Evolutionary conservation across 2,797 vertebrate genomes (phyloP).

Genomic region (Thunnus albacares): DNA sequence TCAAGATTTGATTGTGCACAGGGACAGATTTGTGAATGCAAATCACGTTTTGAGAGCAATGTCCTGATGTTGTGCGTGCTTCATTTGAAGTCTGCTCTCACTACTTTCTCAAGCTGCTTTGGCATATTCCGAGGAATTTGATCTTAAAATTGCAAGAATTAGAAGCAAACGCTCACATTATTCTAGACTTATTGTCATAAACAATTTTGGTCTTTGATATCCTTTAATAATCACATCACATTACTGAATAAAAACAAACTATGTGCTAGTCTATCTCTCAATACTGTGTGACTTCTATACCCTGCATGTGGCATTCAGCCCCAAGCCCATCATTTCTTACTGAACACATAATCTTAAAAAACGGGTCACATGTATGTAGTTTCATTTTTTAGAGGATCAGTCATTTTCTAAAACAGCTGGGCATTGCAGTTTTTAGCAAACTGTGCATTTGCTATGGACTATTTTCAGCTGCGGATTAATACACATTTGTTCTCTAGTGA

Average conservation of each 20-base stretch:
- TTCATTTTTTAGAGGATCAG: too few relatives aligned
- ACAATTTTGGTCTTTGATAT: not conserved
- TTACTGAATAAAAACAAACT: not conserved
- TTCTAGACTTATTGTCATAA: not conserved
- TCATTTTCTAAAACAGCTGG: too few relatives aligned
- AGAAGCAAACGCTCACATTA: not conserved
- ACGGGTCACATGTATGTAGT: too few relatives aligned
- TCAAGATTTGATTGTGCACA: slow-evolving; percentile 8
- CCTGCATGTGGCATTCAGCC: not conserved
- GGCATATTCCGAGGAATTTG: not conserved
- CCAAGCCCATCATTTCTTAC: too few relatives aligned
- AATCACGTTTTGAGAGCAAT: not conserved
- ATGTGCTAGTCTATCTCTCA: too few relatives aligned
- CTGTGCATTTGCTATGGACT: too few relatives aligned
- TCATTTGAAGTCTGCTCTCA: not conserved
- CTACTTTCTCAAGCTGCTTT: not conserved
- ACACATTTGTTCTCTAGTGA: too few relatives aligned
- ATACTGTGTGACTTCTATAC: not conserved
- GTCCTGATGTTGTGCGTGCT: not conserved
- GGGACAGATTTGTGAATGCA: not conserved
- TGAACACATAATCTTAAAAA: not conserved
- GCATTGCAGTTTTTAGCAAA: too few relatives aligned
- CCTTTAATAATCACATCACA: not conserved
- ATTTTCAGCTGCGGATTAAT: too few relatives aligned
- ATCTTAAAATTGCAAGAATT: not conserved